Evolutionary conservation across 2,797 vertebrate species (phyloP).

Genomic region (Gymnodraco acuticeps): DNA sequence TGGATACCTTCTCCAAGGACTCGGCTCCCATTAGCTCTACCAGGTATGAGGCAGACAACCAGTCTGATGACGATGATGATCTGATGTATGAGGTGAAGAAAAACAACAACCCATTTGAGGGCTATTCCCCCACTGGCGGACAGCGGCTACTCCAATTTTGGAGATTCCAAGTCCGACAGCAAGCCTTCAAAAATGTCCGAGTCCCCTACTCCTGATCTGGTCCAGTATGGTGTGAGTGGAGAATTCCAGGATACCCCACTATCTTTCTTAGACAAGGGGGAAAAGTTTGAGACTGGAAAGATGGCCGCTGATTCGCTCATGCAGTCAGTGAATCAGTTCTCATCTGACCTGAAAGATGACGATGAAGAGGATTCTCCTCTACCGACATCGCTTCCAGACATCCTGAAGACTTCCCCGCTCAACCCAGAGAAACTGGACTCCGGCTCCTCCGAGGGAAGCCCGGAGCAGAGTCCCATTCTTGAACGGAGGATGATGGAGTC

Average conservation of each 20-base stretch:
- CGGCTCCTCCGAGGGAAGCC: constrained; percentile 85
- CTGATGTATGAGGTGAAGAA: constrained; percentile 83
- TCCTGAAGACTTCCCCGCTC: constrained; percentile 91
- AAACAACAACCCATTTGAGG: constrained; percentile 81
- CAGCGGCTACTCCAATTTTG: constrained; percentile 78
- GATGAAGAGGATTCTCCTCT: constrained; percentile 71
- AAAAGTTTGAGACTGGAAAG: constrained; percentile 87
- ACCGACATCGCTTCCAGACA: constrained; percentile 91
- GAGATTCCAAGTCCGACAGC: constrained; percentile 72
- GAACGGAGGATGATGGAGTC: constrained; percentile 85
- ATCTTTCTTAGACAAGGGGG: constrained; percentile 86
- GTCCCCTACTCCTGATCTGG: constrained; percentile 95
- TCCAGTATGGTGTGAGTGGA: constrained; percentile 91
- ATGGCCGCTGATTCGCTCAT: constrained; percentile 81
- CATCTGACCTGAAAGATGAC: constrained; percentile 83
- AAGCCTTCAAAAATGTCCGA: constrained; percentile 85
- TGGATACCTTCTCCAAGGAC: constrained; percentile 81
- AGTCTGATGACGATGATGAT: constrained; percentile 83
- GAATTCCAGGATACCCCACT: constrained; percentile 84
- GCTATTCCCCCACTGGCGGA: constrained; percentile 78
- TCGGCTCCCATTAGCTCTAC: constrained; percentile 65
- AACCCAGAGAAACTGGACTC: constrained; percentile 84
- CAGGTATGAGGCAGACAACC: constrained; percentile 64
- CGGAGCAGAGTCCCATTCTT: constrained; percentile 81
- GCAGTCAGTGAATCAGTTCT: constrained; percentile 85